phyloP scores from a whole-genome alignment of 1,140 invertebrate genomes.

The Leptinotarsa defecta region DNA sequence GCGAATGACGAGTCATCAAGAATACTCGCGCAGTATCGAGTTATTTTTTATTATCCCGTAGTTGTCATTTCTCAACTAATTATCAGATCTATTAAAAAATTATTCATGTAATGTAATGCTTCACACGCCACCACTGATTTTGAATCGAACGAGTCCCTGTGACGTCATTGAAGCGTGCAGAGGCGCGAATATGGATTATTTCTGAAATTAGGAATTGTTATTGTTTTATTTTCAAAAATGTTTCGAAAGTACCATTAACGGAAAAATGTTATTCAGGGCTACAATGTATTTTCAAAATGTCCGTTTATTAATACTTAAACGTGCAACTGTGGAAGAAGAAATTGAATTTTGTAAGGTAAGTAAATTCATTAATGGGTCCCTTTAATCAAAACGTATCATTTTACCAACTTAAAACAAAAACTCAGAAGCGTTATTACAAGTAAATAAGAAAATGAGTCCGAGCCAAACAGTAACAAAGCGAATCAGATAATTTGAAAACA shows the following conservation, averaged over 20 bases:
- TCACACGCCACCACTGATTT: background rate
- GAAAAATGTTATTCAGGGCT: background rate
- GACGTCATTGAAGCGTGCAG: background rate
- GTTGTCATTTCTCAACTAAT: background rate
- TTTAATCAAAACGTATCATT: too few species aligned
- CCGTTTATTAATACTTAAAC: background rate
- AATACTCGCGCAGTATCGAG: too few species aligned
- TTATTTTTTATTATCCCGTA: too few species aligned
- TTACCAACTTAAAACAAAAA: too few species aligned
- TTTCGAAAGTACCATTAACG: background rate
- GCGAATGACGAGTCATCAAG: too few species aligned
- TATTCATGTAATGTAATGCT: background rate
- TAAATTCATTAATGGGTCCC: background rate
- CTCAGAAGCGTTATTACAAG: background rate
- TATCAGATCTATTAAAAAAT: background rate
- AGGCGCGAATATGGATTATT: slow-evolving; percentile 5
- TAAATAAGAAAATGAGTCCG: slow-evolving; percentile 1
- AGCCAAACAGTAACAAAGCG: slow-evolving; percentile 16
- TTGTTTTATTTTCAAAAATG: slow-evolving; percentile 4
- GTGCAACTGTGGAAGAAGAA: background rate
- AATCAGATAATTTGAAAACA: slow-evolving; percentile 14
- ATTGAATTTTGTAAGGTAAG: background rate
- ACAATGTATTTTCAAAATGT: background rate
- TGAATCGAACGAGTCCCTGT: background rate
- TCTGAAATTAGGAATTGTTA: slow-evolving; percentile 2